phyloP scores from a whole-genome alignment of 2,113 vertebrate genomes.

The Halcyon malimbica region DNA sequence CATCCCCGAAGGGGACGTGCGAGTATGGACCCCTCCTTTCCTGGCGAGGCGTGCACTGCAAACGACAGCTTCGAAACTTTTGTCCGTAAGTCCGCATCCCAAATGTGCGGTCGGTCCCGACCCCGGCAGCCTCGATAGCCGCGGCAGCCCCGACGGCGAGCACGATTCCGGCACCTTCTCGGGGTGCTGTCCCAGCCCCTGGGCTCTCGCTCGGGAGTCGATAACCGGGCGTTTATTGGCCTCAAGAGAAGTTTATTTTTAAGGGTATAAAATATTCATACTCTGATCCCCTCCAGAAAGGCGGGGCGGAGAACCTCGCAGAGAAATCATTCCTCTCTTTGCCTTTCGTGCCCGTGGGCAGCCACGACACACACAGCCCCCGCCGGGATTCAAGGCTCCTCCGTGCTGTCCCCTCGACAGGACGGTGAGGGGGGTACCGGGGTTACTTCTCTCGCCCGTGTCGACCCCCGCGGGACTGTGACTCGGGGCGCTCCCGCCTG shows the following conservation, averaged over 20 bases:
- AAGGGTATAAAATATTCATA: not conserved
- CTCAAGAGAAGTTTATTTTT: not conserved
- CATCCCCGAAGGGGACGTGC: not conserved
- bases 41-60: rapidly evolving
- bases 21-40: not conserved
- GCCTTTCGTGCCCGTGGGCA: not conserved
- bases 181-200: not conserved
- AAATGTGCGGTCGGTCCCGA: rapidly evolving
- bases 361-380: not conserved
- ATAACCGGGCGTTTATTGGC: not conserved
- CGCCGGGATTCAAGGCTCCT: rapidly evolving
- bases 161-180: not conserved
- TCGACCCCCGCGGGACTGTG: not conserved
- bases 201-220: rapidly evolving
- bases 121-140: not conserved
- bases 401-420: not conserved
- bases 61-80: not conserved
- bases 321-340: not conserved
- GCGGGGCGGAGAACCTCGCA: too few species aligned
- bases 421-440: not conserved
- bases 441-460: not conserved
- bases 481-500: not conserved
- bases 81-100: not conserved
- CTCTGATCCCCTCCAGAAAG: not conserved
- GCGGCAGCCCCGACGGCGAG: not conserved